Conservation (phyloP, 2,888 invertebrate genomes). For the Archips crataeganus region DNA sequence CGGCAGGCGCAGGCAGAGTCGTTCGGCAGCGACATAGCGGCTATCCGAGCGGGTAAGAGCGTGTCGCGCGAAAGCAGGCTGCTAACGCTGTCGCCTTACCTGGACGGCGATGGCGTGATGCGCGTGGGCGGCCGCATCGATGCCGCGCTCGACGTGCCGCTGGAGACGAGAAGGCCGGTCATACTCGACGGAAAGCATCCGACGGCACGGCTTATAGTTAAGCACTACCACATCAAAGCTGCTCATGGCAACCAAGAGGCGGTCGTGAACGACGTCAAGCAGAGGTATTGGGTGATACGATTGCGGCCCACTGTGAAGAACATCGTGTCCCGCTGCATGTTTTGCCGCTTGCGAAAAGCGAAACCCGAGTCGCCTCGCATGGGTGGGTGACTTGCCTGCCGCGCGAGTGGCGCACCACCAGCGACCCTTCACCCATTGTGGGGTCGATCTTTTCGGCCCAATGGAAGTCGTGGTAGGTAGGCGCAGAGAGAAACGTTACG, state of each 20-base stretch:
- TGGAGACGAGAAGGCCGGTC: conserved; percentile 34
- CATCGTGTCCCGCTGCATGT: not conserved
- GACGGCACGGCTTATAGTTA: conserved; percentile 11
- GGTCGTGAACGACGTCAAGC: not conserved
- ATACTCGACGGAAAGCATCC: conserved; percentile 39
- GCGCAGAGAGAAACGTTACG: conserved; percentile 23
- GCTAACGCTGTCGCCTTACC: conserved; percentile 25
- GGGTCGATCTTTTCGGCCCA: conserved; percentile 15
- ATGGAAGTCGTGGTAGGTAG: conserved; percentile 7
- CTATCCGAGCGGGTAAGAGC: not conserved
- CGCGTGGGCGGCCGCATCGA: conserved; percentile 44
- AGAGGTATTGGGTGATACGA: not conserved
- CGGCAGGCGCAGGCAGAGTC: conserved; percentile 18
- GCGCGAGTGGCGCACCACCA: not conserved
- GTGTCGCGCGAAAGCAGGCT: conserved; percentile 27
- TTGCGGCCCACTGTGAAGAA: not conserved
- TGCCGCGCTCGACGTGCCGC: conserved; percentile 21
- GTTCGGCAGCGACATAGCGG: not conserved
- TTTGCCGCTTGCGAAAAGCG: not conserved
- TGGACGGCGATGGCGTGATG: conserved; percentile 42
- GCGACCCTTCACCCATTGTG: conserved; percentile 14
- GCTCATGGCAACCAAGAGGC: not conserved
- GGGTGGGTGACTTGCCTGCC: not conserved
- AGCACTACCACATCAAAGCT: conserved; percentile 5
- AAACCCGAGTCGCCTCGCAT: not conserved